phyloP scores from a whole-genome alignment of 1,140 invertebrate genomes.

The Panulirus ornatus region DNA sequence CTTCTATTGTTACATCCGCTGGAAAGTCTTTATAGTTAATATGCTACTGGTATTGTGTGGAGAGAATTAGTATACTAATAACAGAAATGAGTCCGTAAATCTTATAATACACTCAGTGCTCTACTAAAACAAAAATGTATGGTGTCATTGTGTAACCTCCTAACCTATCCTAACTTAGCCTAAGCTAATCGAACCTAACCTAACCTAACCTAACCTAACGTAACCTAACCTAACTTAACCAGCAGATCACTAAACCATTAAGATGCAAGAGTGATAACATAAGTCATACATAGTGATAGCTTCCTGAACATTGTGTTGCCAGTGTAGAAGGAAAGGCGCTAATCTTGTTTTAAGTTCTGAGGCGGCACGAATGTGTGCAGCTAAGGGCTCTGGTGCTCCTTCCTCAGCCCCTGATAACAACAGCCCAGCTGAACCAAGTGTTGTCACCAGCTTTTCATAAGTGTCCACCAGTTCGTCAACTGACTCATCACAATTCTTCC shows the following conservation, averaged over 20 bases:
- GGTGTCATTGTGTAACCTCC: no score
- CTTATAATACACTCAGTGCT: no score
- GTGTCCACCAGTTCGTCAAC: constrained; percentile 52
- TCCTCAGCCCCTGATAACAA: constrained; percentile 54
- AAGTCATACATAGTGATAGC: constrained; percentile 55
- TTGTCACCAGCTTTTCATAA: constrained; percentile 55
- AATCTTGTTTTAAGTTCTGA: constrained; percentile 59
- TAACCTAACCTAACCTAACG: no score
- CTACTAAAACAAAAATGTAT: no score
- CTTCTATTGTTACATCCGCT: no score
- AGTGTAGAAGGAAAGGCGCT: constrained; percentile 57
- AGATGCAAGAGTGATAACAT: neutral
- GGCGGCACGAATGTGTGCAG: constrained; percentile 52
- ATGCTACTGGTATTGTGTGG: no score
- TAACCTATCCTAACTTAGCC: no score
- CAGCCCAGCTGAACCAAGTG: constrained; percentile 52
- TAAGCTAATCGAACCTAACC: no score
- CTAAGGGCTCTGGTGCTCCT: constrained; percentile 41
- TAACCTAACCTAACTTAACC: no score
- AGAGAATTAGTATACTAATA: no score
- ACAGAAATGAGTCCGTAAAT: no score
- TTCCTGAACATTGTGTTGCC: constrained; percentile 50
- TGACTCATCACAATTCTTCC: constrained; percentile 9
- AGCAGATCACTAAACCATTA: neutral
- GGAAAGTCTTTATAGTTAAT: no score